Conservation (phyloP, 2,113 vertebrate species). For the Pseudorasbora parva region DNA sequence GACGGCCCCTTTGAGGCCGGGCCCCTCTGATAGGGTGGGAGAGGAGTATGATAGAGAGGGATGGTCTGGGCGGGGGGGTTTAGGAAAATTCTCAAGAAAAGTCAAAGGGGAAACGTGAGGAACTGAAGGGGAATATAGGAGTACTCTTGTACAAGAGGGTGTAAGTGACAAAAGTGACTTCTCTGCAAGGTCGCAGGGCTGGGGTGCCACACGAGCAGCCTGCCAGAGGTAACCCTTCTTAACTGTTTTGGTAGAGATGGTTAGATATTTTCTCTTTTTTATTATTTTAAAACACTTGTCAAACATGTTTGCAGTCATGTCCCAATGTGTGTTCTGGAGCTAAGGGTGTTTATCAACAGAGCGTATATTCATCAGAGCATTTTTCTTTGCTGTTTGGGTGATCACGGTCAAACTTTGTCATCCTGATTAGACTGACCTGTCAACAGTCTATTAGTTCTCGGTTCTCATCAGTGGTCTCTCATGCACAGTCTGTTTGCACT, state of each 20-base stretch:
- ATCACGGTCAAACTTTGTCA: background rate
- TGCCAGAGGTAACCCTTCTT: conserved; percentile 57
- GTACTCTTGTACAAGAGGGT: background rate
- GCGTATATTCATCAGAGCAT: background rate
- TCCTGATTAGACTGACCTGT: background rate
- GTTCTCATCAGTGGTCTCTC: conserved; percentile 6
- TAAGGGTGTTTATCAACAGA: conserved; percentile 15
- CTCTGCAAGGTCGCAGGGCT: conserved; percentile 38
- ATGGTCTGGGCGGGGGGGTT: conserved; percentile 35
- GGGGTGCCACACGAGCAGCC: conserved; percentile 56
- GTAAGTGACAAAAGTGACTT: conserved; percentile 31
- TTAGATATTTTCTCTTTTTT: background rate
- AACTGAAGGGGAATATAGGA: conserved; percentile 17
- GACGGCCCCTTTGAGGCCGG: conserved; percentile 38
- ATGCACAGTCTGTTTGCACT: conserved; percentile 7
- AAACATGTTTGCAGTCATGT: background rate
- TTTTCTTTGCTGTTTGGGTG: conserved; percentile 26
- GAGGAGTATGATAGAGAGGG: conserved; percentile 27
- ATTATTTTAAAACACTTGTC: background rate
- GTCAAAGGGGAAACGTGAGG: conserved; percentile 40
- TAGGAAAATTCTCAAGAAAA: conserved; percentile 48
- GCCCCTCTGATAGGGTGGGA: conserved; percentile 49
- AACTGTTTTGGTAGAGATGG: background rate
- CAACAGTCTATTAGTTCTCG: conserved; percentile 8
- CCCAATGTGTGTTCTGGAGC: background rate